Evolutionary conservation across 2,888 invertebrate genomes (phyloP).

Genomic region (Meiosimyza platycephala): DNA sequence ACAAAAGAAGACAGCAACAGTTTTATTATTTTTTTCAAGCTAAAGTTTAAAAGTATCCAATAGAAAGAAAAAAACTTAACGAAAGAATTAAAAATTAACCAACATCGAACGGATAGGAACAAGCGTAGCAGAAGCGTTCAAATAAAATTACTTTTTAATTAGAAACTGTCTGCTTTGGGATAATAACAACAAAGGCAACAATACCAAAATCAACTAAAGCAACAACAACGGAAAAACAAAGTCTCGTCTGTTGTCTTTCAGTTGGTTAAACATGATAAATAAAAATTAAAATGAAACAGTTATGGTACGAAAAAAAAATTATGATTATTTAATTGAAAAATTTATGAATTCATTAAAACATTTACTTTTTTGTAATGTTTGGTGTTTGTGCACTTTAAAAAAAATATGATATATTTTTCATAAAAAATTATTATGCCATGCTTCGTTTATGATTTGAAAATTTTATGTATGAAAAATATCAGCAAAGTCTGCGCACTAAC

Average conservation of each 20-base stretch:
- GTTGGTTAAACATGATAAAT: not conserved
- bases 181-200: not conserved
- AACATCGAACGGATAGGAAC: not conserved
- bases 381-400: no score
- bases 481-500: no score
- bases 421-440: no score
- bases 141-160: constrained; percentile 30
- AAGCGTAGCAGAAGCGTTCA: not conserved
- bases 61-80: not conserved
- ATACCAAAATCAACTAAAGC: not conserved
- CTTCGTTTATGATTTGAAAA: no score
- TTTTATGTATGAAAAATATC: no score
- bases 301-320: not conserved
- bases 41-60: not conserved
- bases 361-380: no score
- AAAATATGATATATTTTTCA: no score
- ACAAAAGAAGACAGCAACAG: not conserved
- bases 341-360: not conserved
- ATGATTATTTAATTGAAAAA: constrained; percentile 11
- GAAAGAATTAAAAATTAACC: constrained; percentile 1
- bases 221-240: not conserved
- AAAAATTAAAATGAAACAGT: not conserved
- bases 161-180: constrained; percentile 20
- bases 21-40: not conserved
- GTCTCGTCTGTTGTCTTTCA: not conserved